Base-by-base conservation (phyloP, 2,888 invertebrate species). In the Thymelicus sylvestris region DNA sequence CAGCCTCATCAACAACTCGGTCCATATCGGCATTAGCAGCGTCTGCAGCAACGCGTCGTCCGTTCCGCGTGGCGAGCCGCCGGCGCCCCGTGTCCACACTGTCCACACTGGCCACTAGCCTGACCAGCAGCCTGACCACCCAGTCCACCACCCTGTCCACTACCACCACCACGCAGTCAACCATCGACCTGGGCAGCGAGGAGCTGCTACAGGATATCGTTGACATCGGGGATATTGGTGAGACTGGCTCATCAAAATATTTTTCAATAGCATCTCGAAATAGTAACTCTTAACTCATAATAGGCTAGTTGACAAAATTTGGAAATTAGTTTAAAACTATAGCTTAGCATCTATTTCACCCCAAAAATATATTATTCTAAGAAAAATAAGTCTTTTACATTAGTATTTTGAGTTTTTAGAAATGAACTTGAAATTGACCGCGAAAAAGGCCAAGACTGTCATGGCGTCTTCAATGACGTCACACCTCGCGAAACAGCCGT, bases 201-300 rank as follows among this genome's bases (percentile, higher is more conserved):
- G 93, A 93, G 75, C 85, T 82, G 0, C 77, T 93, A 19, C 89
- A 90, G 74, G 79, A 80, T 65, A 75, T 79, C 38, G 71, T 88
- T 72, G 88, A 91, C 64, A 84, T 89, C 67, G 89, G 86, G 3
- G 90, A 92, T 73, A 87, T 81, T 24, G 91, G 92, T 91, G 78
- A 67, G 79, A 66, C 4, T 44, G 44, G 41, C 0, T 41, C 41
- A 8, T 41, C 41, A 41, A 7, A 41, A 41, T 7, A 7, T 41
- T 8, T 7, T 6, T 41, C 41, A 41, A 2, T 41, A 41, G 41
- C 41, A 31, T 31, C 31, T 31, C 31, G 5, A 31, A 31, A 5
- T 31, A 31, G 31, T 31, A 31, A 1, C 31, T n/a, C n/a, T n/a
- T n/a, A n/a, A n/a, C n/a, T n/a, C n/a, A n/a, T n/a, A n/a, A n/a